phyloP scores from a whole-genome alignment of 2,113 vertebrate species.

The Pipa parva region DNA sequence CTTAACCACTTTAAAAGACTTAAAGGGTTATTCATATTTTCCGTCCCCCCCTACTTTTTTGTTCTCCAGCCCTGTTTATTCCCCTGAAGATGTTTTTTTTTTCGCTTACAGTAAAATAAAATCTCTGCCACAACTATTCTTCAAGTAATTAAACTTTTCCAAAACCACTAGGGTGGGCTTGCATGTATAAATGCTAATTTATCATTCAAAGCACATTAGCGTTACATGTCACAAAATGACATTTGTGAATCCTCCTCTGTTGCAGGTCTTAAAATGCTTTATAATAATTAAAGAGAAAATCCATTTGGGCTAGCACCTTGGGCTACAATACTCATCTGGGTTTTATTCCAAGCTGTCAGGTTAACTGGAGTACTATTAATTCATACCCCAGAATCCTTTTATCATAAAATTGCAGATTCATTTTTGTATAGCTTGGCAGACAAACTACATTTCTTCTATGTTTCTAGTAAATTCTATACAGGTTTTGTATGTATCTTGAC shows the following conservation, averaged over 20 bases:
- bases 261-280: constrained; percentile 57
- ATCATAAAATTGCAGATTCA: constrained; percentile 52
- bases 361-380: constrained; percentile 57
- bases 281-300: constrained; percentile 60
- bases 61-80: not conserved
- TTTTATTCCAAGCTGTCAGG: constrained; percentile 58
- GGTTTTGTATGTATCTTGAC: constrained; percentile 52
- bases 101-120: no score
- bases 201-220: constrained; percentile 28
- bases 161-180: constrained; percentile 36
- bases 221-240: constrained; percentile 42
- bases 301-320: constrained; percentile 57
- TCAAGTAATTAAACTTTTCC: not conserved
- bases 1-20: not conserved
- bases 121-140: constrained; percentile 1
- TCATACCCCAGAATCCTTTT: constrained; percentile 60
- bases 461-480: constrained; percentile 53
- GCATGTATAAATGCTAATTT: constrained; percentile 38
- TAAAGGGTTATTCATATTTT: no score
- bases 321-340: constrained; percentile 57
- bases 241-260: constrained; percentile 42
- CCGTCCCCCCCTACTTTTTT: not conserved
- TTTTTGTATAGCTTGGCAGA: constrained; percentile 50
- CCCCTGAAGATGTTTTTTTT: no score
- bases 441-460: constrained; percentile 54